Base-by-base conservation (phyloP, 2,888 invertebrate species). In the Macaria notata region DNA sequence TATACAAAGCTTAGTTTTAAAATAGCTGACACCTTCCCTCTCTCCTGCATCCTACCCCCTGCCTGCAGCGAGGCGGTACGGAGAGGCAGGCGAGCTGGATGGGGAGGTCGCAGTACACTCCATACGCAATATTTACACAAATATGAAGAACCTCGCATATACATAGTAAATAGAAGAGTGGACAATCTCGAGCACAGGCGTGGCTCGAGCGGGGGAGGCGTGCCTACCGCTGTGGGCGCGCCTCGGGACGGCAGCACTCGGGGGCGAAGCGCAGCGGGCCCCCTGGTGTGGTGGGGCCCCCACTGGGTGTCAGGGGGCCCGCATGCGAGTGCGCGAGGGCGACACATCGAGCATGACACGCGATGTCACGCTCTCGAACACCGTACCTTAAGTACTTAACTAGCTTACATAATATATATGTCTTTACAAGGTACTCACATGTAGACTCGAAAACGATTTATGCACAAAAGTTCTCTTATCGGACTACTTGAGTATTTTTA, bases 181-280 rank as follows among this genome's bases (percentile, higher is more conserved):
- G 39, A 6, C 6, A 6, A n/a, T n/a, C n/a, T n/a, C n/a, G n/a
- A n/a, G n/a, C n/a, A n/a, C n/a, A n/a, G n/a, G n/a, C n/a, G n/a
- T n/a, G n/a, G n/a, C n/a, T 9, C 49, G 49, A 30, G 51, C 44
- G 47, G 36, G 39, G 49, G 44, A 50, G 50, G 52, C 29, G 31
- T 46, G 42, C 36, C 52, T 39, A 31, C 47, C 48, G 51, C 42
- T 31, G 36, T 48, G 38, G 51, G 60, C 59, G 39, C 65, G 62
- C 69, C 63, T 66, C 66, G 61, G 75, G 75, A 75, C 75, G 75
- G 75, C 70, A 70, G 69, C 68, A 73, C 75, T 64, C 68, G 73
- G 63, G 69, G 36, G 49, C 6, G 46, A 3, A 38, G 36, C 44
- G 56, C 56, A 54, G 61, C 51, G 53, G 30, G 19, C 4, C 4